Evolutionary conservation across 2,888 invertebrate species (phyloP), one percentile per base, ranked within the genome.

Genomic region (Drosophila mimetica): DNA sequence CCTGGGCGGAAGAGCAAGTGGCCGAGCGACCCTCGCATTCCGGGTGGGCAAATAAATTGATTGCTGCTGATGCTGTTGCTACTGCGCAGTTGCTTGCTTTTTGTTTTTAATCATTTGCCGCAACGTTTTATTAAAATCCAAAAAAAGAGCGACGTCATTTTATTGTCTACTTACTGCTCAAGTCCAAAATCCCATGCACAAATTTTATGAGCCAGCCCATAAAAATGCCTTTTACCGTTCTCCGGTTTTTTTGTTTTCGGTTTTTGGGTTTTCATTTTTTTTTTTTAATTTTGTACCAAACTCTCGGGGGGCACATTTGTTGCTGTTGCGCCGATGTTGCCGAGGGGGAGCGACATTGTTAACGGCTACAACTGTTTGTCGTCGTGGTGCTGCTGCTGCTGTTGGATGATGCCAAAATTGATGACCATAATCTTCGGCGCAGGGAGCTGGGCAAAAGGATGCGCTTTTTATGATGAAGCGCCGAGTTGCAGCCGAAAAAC

Each of bases 401-500:
- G 69, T 14, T 61, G 75, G 75, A 77, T 86, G 89, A 90, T 89
- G 83, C 90, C 86, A 79, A 89, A 89, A 89, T 89, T 90, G 90
- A 89, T 90, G 90, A 78, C 88, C 86, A 89, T 90, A 89, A 89
- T 88, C 89, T 89, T 88, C 72, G 77, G 69, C 81, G 73, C 83
- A 58, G 51, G 46, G 51, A 47, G 59, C 61, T 37, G 42, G 61
- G 71, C 55, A 53, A 60, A 85, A 87, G 83, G 88, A 88, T 84
- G 88, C 83, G 82, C 82, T 83, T 83, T 82, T 83, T 83, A 83
- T 83, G 82, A 83, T 87, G 82, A 79, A 84, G 75, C 83, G 87
- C 59, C 65, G 77, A 72, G 87, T 76, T 75, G 72, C 80, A 83
- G 47, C 36, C 58, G 57, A 65, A 46, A 72, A 78, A 75, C 77